phyloP scores from a whole-genome alignment of 2,797 vertebrate genomes.

The Denticeps clupeoides region DNA sequence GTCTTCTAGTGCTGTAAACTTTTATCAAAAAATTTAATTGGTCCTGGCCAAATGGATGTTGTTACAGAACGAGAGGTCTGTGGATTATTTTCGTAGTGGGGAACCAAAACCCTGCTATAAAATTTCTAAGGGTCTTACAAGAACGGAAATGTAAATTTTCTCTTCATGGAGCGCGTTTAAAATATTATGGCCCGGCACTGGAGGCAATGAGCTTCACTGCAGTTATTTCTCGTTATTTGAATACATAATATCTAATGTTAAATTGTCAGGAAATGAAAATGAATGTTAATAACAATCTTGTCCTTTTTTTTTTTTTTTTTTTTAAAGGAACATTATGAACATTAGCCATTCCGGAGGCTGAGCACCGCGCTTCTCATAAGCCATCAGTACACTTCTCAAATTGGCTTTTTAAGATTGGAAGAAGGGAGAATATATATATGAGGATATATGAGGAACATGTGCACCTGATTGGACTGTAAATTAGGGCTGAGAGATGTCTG shows the following conservation, averaged over 20 bases:
- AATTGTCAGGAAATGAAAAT: constrained; percentile 28
- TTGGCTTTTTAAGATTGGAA: constrained; percentile 28
- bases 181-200: constrained; percentile 25
- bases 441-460: constrained; percentile 16
- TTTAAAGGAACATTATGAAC: constrained; percentile 21
- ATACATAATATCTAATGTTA: constrained; percentile 23
- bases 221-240: constrained; percentile 29
- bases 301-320: constrained; percentile 23
- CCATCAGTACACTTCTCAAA: constrained; percentile 26
- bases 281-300: constrained; percentile 19
- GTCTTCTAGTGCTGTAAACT: constrained; percentile 4
- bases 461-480: constrained; percentile 37
- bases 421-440: background rate
- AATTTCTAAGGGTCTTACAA: constrained; percentile 9
- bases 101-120: background rate
- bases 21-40: constrained; percentile 22
- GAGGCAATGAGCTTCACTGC: constrained; percentile 20
- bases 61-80: constrained; percentile 9
- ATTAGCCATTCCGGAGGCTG: constrained; percentile 4
- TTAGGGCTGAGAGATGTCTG: constrained; percentile 22
- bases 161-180: constrained; percentile 24
- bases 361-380: constrained; percentile 14
- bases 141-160: constrained; percentile 23
- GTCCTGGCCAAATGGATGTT: constrained; percentile 17
- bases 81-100: constrained; percentile 7